Percentiles rank a stretch among this genome's conserved stretches.
Evolutionary conservation across 2,797 vertebrate genomes (phyloP).

Genomic region (Gorsachius magnificus): DNA sequence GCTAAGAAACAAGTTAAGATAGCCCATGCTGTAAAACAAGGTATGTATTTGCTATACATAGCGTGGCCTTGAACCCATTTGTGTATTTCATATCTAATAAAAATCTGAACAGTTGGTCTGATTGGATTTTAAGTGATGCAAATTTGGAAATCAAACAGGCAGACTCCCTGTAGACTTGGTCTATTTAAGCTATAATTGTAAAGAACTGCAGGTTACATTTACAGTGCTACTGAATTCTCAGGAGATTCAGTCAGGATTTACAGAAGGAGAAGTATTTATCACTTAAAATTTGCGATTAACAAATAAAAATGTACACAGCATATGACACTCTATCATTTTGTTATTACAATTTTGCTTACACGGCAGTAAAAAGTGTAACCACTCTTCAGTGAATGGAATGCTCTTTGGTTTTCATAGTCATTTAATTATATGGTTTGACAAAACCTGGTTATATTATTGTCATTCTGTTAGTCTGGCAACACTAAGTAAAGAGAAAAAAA

Average conservation of each 20-base stretch:
- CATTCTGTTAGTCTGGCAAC: slow-evolving; percentile 4
- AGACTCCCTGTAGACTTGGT: slow-evolving; percentile 75
- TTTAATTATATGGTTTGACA: slow-evolving; percentile 10
- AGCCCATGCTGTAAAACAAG: slow-evolving; percentile 47
- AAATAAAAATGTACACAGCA: slow-evolving; percentile 16
- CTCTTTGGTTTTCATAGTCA: slow-evolving; percentile 4
- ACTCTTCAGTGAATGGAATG: slow-evolving; percentile 2
- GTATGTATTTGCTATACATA: slow-evolving; percentile 12
- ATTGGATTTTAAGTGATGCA: slow-evolving; percentile 83
- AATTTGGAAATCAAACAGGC: slow-evolving; percentile 81
- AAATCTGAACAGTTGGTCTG: slow-evolving; percentile 79
- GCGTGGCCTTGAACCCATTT: slow-evolving; percentile 48
- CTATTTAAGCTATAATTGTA: slow-evolving; percentile 76
- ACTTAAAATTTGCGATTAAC: slow-evolving; percentile 52
- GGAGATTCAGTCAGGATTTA: slow-evolving; percentile 45
- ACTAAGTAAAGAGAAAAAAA: not conserved
- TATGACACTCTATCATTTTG: not conserved
- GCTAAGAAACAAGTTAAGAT: slow-evolving; percentile 16
- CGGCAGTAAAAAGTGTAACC: not conserved
- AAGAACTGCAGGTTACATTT: slow-evolving; percentile 73
- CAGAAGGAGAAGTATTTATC: slow-evolving; percentile 52
- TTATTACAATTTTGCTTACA: not conserved
- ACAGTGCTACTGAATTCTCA: slow-evolving; percentile 41
- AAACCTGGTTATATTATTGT: not conserved
- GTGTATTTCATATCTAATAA: slow-evolving; percentile 74